Conservation (phyloP, 2,113 vertebrate species). For the Morone chrysops region DNA sequence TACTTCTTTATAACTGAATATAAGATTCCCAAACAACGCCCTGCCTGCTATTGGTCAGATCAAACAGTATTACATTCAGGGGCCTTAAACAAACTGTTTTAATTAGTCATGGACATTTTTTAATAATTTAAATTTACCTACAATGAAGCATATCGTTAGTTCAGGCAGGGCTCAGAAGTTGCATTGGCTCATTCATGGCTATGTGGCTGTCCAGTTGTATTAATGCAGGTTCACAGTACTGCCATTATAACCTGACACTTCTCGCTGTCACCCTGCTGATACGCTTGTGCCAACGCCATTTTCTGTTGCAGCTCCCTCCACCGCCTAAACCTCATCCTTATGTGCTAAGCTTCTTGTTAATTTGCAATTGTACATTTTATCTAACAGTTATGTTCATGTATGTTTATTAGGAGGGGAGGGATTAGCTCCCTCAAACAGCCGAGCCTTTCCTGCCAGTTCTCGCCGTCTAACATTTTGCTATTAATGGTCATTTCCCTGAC, state of each 20-base stretch:
- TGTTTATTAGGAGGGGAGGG: neutral
- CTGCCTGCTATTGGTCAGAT: neutral
- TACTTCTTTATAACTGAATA: slow-evolving; percentile 10
- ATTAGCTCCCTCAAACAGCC: neutral
- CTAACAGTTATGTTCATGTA: neutral
- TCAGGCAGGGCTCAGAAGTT: neutral
- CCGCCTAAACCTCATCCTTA: neutral
- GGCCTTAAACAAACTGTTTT: neutral
- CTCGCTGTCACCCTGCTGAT: slow-evolving; percentile 13
- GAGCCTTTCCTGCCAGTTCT: too few species aligned
- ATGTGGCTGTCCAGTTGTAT: neutral
- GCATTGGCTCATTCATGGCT: neutral
- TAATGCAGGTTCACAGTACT: neutral
- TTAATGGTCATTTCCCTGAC: neutral
- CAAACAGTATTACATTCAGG: neutral
- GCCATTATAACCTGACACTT: slow-evolving; percentile 6
- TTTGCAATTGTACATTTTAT: neutral
- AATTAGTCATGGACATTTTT: slow-evolving; percentile 1
- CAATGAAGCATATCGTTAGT: neutral
- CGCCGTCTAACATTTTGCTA: neutral
- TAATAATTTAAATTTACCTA: neutral
- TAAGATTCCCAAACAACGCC: neutral
- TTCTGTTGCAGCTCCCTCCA: neutral
- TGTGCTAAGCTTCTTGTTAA: neutral
- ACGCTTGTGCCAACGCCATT: neutral